Conservation (phyloP, 92 coral and sea anemone species). For the Phenganax marumi region DNA sequence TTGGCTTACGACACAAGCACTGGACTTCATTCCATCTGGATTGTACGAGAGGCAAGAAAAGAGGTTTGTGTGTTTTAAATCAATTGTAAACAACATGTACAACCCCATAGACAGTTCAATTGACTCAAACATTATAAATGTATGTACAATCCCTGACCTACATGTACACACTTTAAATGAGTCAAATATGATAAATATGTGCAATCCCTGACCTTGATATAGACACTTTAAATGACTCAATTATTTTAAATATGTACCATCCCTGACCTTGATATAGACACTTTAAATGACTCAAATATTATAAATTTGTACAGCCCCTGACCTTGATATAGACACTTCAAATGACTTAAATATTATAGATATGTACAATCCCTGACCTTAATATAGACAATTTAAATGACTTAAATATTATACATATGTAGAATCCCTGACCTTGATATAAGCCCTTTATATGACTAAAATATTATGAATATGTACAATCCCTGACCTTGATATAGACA, state of each 20-base stretch:
- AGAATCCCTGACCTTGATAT: too few species aligned
- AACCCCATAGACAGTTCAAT: background rate
- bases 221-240: background rate
- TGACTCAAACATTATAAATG: background rate
- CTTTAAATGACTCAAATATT: too few species aligned
- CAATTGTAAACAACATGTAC: background rate
- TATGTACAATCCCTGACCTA: too few species aligned
- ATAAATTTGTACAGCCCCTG: background rate
- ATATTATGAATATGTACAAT: too few species aligned
- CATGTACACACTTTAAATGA: too few species aligned
- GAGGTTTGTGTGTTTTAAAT: slow-evolving; percentile 57
- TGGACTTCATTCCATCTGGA: slow-evolving; percentile 85
- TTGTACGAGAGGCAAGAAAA: slow-evolving; percentile 69
- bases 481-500: background rate
- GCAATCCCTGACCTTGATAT: too few species aligned
- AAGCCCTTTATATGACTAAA: too few species aligned
- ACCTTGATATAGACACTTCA: background rate
- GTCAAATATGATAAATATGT: too few species aligned
- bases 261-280: too few species aligned
- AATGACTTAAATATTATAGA: background rate
- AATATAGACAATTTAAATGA: background rate
- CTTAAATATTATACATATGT: background rate
- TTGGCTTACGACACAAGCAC: slow-evolving; percentile 81
- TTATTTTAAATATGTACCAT: background rate
- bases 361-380: too few species aligned